A percentile compares a stretch with the other conserved stretches of the same genome.
These are phyloP conservation scores for Aromia moschata DNA, from an alignment of 2,888 invertebrate species.

Conservation along the genomic window DNA sequence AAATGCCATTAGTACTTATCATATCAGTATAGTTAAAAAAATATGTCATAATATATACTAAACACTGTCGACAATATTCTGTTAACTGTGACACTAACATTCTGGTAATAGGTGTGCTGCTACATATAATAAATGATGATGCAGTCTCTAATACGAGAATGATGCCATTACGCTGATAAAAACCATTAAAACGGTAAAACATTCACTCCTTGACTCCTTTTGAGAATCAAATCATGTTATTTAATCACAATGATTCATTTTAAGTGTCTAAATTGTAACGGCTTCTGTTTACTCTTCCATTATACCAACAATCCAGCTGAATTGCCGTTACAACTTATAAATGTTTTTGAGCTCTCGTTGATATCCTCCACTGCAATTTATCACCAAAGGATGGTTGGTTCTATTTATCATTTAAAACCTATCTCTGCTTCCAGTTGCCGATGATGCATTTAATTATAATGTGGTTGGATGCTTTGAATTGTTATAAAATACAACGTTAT, in stretches of 20 bases:
- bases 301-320: slow-evolving; percentile 6
- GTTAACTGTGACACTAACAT: too few species aligned
- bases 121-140: slow-evolving; percentile 17
- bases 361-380: slow-evolving; percentile 14
- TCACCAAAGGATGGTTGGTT: slow-evolving; percentile 9
- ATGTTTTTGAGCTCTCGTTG: not conserved
- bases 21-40: too few species aligned
- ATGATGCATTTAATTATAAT: not conserved
- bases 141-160: slow-evolving; percentile 13
- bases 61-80: too few species aligned
- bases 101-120: too few species aligned
- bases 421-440: slow-evolving; percentile 20
- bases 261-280: slow-evolving; percentile 37
- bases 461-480: not conserved
- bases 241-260: slow-evolving; percentile 45
- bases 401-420: slow-evolving; percentile 20
- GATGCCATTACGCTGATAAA: slow-evolving; percentile 21
- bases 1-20: too few species aligned
- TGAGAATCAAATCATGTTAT: slow-evolving; percentile 37
- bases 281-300: slow-evolving; percentile 18
- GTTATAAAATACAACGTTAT: not conserved
- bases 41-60: too few species aligned
- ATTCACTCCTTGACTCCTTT: slow-evolving; percentile 10
- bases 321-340: not conserved
- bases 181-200: slow-evolving; percentile 22